Evolutionary conservation across 1,140 invertebrate species (phyloP), one percentile per base, ranked within the genome.

Genomic region (Samia ricini): DNA sequence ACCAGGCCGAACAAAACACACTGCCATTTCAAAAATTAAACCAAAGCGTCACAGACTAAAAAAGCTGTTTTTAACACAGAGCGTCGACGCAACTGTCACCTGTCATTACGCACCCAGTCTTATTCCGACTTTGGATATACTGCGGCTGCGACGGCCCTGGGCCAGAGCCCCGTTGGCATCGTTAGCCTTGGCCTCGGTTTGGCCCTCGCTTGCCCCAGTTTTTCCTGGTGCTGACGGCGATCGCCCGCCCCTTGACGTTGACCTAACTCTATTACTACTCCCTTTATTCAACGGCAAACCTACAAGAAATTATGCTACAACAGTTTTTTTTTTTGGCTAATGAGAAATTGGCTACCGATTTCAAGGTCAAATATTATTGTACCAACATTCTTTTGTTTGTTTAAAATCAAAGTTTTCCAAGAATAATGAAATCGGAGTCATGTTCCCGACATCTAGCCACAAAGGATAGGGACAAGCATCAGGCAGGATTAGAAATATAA

Each of bases 261-360:
- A 83, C 88, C 85, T 90, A 88, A 88, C 81, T 81, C 84, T 90
- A 88, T 69, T 79, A 89, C 85, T 89, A 88, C 76, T 78, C 64
- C 78, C 83, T 80, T 77, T 89, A 88, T 71, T 88, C 84, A 90
- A 89, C 88, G 86, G 83, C 86, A 90, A 89, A 89, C 88, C 88
- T 90, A 90, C 79, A 88, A 84, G 71, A 88, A 86, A 87, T 77
- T 76, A 68, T 70, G 68, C 71, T 74, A 80, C 83, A 86, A 71
- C 74, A 36, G 29, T 36, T 19, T 78, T 69, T n/a, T n/a, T 76
- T 65, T 77, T 72, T 71, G 60, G 68, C 72, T 75, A 68, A 8
- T 61, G 71, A 79, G 79, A 76, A 77, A 18, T 74, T 76, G 75
- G 79, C 79, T 77, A 76, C 63, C 63, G 57, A 24, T 12, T 42